These are phyloP conservation scores for Patiria pectinifera DNA, from an alignment of 53 echinoderm and acorn worm genomes.

Conservation along the genomic window DNA sequence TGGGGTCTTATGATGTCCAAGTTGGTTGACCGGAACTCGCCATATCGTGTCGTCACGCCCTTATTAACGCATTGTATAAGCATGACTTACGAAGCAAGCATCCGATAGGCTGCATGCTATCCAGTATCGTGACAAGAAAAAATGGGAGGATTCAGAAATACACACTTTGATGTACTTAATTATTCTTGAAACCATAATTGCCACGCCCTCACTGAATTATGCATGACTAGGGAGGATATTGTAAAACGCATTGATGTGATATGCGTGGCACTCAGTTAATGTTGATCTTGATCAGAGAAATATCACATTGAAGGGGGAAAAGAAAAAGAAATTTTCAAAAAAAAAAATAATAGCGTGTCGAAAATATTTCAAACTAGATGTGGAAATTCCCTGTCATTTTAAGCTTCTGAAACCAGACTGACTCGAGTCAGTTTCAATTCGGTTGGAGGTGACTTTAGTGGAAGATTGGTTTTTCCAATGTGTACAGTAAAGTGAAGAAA, in stretches of 20 bases:
- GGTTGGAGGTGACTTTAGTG: background rate
- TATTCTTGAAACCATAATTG: background rate
- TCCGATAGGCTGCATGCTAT: background rate
- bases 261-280: background rate
- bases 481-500: background rate
- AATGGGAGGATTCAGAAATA: too few species aligned
- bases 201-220: conserved; percentile 18
- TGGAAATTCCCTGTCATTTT: background rate
- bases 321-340: too few species aligned
- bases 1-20: background rate
- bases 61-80: background rate
- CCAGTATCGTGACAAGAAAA: too few species aligned
- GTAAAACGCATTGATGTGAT: background rate
- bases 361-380: background rate
- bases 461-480: background rate
- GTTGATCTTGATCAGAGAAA: background rate
- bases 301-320: too few species aligned
- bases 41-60: background rate
- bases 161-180: background rate
- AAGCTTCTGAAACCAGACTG: too few species aligned
- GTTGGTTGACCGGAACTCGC: conserved; percentile 19
- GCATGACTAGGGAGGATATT: background rate
- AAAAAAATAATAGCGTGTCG: too few species aligned
- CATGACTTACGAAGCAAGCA: background rate
- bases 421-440: background rate